Evolutionary conservation across 2,888 invertebrate species (phyloP).

Genomic region (Osedax frankpressi): DNA sequence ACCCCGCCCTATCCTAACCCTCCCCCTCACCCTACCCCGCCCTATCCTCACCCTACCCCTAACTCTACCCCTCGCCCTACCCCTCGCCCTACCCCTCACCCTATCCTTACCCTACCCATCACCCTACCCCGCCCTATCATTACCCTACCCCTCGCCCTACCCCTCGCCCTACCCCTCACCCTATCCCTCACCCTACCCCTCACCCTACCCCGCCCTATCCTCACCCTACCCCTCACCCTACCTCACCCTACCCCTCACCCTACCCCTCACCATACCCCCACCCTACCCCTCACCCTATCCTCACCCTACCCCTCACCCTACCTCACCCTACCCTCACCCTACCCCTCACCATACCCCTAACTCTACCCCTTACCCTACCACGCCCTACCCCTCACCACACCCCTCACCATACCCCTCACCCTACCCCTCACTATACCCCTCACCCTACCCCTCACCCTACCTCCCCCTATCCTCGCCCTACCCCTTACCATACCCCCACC

Average conservation of each 20-base stretch:
- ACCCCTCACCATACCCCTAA: too few relatives aligned
- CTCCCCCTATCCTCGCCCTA: neutral
- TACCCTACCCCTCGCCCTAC: neutral
- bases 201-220: too few relatives aligned
- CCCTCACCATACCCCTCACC: too few relatives aligned
- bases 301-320: too few relatives aligned
- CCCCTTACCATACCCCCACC: too few relatives aligned
- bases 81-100: neutral
- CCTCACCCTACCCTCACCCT: too few relatives aligned
- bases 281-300: neutral
- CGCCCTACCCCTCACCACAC: too few relatives aligned
- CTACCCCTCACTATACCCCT: too few relatives aligned
- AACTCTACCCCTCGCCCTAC: neutral
- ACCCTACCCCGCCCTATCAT: neutral
- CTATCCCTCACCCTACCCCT: neutral
- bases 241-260: neutral
- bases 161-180: neutral
- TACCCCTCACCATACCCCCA: neutral
- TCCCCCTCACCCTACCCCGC: too few relatives aligned
- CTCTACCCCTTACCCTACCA: too few relatives aligned
- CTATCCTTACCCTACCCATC: neutral
- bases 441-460: neutral
- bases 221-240: neutral
- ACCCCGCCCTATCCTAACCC: neutral
- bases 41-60: neutral